phyloP scores from a whole-genome alignment of 2,797 vertebrate genomes.

The Cirrhinus molitorella region DNA sequence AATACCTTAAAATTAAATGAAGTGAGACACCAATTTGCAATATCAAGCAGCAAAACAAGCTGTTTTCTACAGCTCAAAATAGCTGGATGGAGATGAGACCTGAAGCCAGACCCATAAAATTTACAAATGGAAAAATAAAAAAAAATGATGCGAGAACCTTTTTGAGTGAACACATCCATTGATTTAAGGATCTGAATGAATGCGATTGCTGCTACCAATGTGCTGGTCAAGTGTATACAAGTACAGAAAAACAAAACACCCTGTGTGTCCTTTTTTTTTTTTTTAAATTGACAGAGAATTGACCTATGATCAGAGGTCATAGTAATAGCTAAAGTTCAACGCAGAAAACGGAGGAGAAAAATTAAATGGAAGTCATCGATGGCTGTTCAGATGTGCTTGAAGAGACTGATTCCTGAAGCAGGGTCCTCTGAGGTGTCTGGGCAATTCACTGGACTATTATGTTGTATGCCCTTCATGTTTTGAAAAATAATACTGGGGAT shows the following conservation, averaged over 20 bases:
- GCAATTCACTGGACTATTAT: neutral
- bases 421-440: neutral
- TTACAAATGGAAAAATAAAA: too few relatives aligned
- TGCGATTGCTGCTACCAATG: neutral
- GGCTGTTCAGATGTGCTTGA: neutral
- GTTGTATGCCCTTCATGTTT: neutral
- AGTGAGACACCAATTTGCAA: too few relatives aligned
- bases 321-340: neutral
- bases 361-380: neutral
- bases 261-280: neutral
- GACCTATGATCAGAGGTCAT: neutral
- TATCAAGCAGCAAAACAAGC: too few relatives aligned
- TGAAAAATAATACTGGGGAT: neutral
- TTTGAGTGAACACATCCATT: conserved; percentile 1
- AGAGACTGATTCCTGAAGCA: neutral
- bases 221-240: neutral
- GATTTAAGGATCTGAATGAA: conserved; percentile 6
- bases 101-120: too few relatives aligned
- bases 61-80: too few relatives aligned
- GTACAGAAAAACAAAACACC: neutral
- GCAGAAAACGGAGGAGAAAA: neutral
- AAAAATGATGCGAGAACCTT: neutral
- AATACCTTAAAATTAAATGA: too few relatives aligned
- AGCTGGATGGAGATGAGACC: too few relatives aligned
- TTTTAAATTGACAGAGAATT: neutral